A percentile compares a stretch with the other conserved stretches of the same genome.
phyloP scores from a whole-genome alignment of 2,888 invertebrate genomes.

The Hyppa rectilinea region DNA sequence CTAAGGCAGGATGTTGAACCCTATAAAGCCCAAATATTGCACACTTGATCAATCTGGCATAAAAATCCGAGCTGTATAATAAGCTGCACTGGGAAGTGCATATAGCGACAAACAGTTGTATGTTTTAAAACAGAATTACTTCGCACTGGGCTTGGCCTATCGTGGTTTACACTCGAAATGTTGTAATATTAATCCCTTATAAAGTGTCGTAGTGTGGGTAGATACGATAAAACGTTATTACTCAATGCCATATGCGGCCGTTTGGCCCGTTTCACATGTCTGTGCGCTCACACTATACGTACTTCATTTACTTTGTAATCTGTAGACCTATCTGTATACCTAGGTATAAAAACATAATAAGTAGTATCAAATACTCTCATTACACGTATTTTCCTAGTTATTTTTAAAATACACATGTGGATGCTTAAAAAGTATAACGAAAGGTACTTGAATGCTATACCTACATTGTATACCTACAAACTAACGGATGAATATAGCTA shows the following conservation, averaged over 20 bases:
- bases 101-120: constrained; percentile 15
- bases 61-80: neutral
- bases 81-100: constrained; percentile 19
- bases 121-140: constrained; percentile 29
- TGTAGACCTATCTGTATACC: neutral
- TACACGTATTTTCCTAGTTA: neutral
- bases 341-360: neutral
- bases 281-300: constrained; percentile 18
- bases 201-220: constrained; percentile 77
- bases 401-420: neutral
- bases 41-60: neutral
- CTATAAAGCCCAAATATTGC: neutral
- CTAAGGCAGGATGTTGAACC: neutral
- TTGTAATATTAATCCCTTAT: constrained; percentile 82
- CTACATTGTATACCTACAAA: constrained; percentile 1
- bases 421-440: neutral
- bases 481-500: neutral
- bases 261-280: constrained; percentile 75
- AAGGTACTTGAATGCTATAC: neutral
- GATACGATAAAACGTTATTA: constrained; percentile 78
- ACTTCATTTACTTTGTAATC: constrained; percentile 17
- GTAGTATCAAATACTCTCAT: neutral
- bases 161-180: constrained; percentile 61
- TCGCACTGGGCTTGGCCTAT: constrained; percentile 42
- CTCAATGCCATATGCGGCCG: constrained; percentile 79